Evolutionary conservation across 2,113 vertebrate genomes (phyloP), one percentile per base, ranked within the genome.

Genomic region (Tetrao urogallus): DNA sequence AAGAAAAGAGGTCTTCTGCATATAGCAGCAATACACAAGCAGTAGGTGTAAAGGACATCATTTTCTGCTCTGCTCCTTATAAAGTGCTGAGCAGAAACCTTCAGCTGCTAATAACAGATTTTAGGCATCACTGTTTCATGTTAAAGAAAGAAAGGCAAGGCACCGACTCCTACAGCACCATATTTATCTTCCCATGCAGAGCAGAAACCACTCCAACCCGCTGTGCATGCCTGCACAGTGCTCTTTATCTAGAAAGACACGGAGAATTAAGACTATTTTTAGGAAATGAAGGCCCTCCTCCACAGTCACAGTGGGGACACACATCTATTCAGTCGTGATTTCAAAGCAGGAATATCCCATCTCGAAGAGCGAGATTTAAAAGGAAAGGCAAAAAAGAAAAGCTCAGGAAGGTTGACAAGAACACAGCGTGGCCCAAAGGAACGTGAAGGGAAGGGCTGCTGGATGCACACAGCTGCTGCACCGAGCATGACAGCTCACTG

Each of bases 221-320:
- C 79, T 54, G 21, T 8, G 1, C 4, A n/a, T 50, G 76, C 80
- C 76, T 69, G 93, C 83, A 56, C 82, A 69, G 48, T 3, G 13
- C 52, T 75, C 70, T 16, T 56, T 61, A 71, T 22, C 79, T 28
- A 43, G 58, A 52, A 36, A 71, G 70, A 74, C 38, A 22, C 30
- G 88, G 48, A 79, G 82, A 89, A 82, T 85, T 69, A 50, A 54
- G 52, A 45, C 82, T 93, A 94, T 93, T 88, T 94, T 90, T 95
- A 93, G 92, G 82, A 72, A 93, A 34, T 0, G 20, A 90, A 82
- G 71, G 78, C 58, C 90, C 88, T 87, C 90, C 90, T 81, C 60
- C 65, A 60, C 52, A 95, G 90, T 88, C 92, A 91, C 75, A 15
- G 75, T 4, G 45, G 78, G 88, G 85, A 91, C 58, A 56, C 7